phyloP scores from a whole-genome alignment of 2,888 invertebrate species.

The Pollenia griseotomentosa region DNA sequence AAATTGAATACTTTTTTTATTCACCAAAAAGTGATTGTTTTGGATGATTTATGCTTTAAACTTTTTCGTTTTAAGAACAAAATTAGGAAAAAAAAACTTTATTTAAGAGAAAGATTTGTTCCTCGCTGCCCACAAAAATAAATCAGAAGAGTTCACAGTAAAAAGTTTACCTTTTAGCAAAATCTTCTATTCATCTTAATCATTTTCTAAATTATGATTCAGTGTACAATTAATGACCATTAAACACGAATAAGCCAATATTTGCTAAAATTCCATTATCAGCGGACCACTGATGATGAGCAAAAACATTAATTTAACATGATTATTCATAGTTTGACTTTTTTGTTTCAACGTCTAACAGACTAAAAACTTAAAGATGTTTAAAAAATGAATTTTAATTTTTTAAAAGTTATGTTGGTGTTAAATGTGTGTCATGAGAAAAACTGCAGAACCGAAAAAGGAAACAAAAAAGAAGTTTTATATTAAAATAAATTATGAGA shows the following conservation, averaged over 20 bases:
- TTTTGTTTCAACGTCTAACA: background rate
- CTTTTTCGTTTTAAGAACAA: no score
- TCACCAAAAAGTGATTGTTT: no score
- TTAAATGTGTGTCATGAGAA: conserved; percentile 63
- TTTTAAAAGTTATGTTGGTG: conserved; percentile 34
- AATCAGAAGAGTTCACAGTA: no score
- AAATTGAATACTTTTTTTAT: no score
- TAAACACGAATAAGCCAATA: conserved; percentile 62
- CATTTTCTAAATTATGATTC: conserved; percentile 40
- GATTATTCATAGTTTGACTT: conserved; percentile 31
- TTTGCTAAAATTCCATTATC: background rate
- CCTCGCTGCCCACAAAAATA: no score
- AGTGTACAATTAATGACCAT: conserved; percentile 53
- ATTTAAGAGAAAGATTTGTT: no score
- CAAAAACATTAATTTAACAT: conserved; percentile 29
- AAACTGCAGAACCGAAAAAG: background rate
- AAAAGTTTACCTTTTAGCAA: background rate
- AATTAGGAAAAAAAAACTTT: no score
- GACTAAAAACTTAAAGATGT: no score
- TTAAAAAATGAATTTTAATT: background rate
- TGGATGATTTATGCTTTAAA: no score
- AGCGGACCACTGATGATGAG: background rate
- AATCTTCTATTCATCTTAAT: conserved; percentile 1
- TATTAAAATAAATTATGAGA: conserved; percentile 32
- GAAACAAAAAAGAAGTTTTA: background rate